Evolutionary conservation across 2,797 vertebrate genomes (phyloP), one percentile per base, ranked within the genome.

Genomic region (Cynopterus sphinx): DNA sequence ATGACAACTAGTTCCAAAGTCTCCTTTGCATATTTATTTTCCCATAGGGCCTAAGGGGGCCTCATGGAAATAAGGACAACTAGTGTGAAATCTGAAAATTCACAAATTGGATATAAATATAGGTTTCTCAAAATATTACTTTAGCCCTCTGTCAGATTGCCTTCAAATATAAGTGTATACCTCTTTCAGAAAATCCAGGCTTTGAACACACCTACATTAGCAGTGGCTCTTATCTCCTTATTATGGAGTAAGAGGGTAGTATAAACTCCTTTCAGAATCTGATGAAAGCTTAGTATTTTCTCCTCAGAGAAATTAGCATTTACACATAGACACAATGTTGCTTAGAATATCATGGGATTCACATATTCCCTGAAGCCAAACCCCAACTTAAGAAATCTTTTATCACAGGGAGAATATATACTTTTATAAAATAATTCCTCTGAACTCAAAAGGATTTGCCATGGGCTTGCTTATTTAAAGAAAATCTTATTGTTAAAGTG

Each of bases 401-500:
- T n/a, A 85, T 93, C 43, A 90, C 31, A 82, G 77, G 46, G 36
- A 90, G 28, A 92, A 59, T 93, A 81, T 77, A 87, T 71, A 73
- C 28, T 94, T 96, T 53, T 81, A 83, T 79, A 89, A 91, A 83
- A 92, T 13, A 90, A 87, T 92, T 95, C 24, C 39, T 89, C 77
- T 83, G 59, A 97, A 83, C 46, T 33, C 73, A 57, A 83, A 92
- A 67, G 63, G 77, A 82, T 93, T 93, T 91, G 46, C 11, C 61
- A 63, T 73, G 86, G 10, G 43, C 59, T 91, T 92, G 49, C 19
- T 94, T 91, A 87, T 82, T 93, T 84, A 95, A 87, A 90, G 74
- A 28, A 86, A 87, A 28, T 83, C 26, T 63, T 71, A 55, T 61
- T 87, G 53, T 91, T 90, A 87, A 88, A 92, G 55, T 81, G 84